Conservation (phyloP, 1,140 invertebrate genomes). For the Lordiphosa mommai region DNA sequence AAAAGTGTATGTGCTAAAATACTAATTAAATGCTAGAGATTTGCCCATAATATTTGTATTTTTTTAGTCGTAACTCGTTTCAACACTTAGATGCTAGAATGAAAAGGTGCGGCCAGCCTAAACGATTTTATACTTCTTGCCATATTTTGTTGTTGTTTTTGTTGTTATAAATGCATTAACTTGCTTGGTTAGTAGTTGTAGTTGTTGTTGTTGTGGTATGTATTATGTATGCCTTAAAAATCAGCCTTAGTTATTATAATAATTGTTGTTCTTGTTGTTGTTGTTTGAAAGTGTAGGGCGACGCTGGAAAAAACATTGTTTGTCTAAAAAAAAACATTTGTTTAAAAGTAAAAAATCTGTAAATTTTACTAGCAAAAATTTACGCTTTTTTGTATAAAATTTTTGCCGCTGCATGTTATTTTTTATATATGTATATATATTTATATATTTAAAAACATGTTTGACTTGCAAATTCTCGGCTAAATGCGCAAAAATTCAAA, state of each 20-base stretch:
- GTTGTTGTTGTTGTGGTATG: conserved; percentile 18
- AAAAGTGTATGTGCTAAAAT: conserved; percentile 53
- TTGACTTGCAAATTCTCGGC: conserved; percentile 58
- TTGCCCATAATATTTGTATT: conserved; percentile 50
- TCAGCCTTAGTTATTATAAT: conserved; percentile 77
- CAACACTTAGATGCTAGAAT: conserved; percentile 67
- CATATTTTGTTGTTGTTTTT: conserved; percentile 23
- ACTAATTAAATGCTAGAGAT: conserved; percentile 58
- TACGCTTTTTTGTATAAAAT: conserved; percentile 45
- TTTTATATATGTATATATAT: conserved; percentile 37
- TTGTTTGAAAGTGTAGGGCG: neutral
- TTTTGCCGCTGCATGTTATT: conserved; percentile 19
- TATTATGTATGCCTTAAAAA: conserved; percentile 56
- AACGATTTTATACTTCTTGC: conserved; percentile 34
- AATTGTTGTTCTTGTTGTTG: conserved; percentile 54
- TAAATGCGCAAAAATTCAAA: conserved; percentile 75
- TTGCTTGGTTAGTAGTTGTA: conserved; percentile 31
- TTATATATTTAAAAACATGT: conserved; percentile 54
- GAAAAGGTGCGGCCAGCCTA: conserved; percentile 65
- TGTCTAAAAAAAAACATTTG: conserved; percentile 42
- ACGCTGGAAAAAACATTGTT: conserved; percentile 1
- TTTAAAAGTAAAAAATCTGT: conserved; percentile 71
- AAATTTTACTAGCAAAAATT: conserved; percentile 77
- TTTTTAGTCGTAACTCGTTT: conserved; percentile 59
- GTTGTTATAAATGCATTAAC: conserved; percentile 42